phyloP scores from a whole-genome alignment of 2,888 invertebrate genomes.

The Hirudinaria manillensis region DNA sequence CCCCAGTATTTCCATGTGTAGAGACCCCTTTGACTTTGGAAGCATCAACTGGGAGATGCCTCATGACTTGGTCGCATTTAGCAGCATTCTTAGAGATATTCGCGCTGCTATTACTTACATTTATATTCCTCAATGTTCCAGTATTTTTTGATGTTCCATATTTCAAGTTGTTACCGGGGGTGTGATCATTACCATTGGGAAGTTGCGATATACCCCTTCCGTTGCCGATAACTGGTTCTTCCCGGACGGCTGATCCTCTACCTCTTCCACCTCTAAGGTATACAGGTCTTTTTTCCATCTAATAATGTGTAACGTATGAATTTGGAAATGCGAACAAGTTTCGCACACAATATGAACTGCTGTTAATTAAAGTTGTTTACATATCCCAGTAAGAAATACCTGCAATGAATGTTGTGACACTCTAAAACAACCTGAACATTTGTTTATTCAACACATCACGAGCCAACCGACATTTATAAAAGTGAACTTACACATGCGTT shows the following conservation, averaged over 20 bases:
- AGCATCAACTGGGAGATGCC: background rate
- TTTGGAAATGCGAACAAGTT: background rate
- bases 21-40: background rate
- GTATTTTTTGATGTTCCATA: too few species aligned
- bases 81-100: background rate
- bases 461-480: background rate
- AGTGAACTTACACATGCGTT: background rate
- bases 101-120: background rate
- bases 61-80: background rate
- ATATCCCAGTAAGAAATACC: too few species aligned
- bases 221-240: too few species aligned
- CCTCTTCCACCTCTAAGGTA: constrained; percentile 11
- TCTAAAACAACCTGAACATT: background rate
- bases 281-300: constrained; percentile 12
- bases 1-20: constrained; percentile 32
- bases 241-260: background rate
- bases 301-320: background rate
- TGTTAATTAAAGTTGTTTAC: background rate
- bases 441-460: background rate
- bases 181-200: background rate
- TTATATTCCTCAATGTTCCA: background rate
- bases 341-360: background rate
- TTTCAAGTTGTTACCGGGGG: background rate
- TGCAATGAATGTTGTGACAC: too few species aligned
- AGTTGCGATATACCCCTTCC: background rate